Evolutionary conservation across 2,797 vertebrate genomes (phyloP), one percentile per base, ranked within the genome.

Genomic region (Perodicticus potto): DNA sequence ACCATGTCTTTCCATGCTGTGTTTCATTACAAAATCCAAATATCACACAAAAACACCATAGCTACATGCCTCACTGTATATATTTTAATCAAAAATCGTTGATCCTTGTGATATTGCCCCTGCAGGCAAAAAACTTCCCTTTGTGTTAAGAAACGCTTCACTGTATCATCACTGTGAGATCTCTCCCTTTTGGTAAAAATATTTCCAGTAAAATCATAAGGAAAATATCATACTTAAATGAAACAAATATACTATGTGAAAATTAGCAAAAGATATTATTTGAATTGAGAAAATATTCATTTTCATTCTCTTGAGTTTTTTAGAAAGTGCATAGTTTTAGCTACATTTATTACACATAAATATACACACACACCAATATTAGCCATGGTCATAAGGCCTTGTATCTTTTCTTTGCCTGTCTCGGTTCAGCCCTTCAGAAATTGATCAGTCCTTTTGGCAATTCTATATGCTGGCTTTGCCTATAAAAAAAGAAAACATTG

Each of bases 71-170:
- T 97, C 72, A 93, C 88, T 93, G 49, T 92, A 91, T 89, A 61
- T 83, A 81, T 94, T 97, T 95, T 97, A 96, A 96, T 97, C 12
- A 95, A 86, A 92, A 95, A 93, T 92, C 63, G 97, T 93, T 96
- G 77, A 96, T 95, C 84, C 82, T 61, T 88, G 57, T 87, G 34
- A 94, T 94, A 80, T 37, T 78, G 87, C n/a, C 63, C 57, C 81
- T 77, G 59, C 27, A 88, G 81, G 89, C 81, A 97, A 92, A 94
- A 94, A 87, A 87, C 65, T 93, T 73, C 65, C 65, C 82, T 97
- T 93, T 95, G 77, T 96, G 73, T 92, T 80, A 94, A 92, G 92
- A 94, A 96, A 76, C 34, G 69, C 19, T 61, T 37, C 20, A 59
- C 20, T 86, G 45, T 82, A 13, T 95, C 57, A 45, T 53, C 16